Evolutionary conservation across 2,888 invertebrate species (phyloP).

Genomic region (Alitta virens): DNA sequence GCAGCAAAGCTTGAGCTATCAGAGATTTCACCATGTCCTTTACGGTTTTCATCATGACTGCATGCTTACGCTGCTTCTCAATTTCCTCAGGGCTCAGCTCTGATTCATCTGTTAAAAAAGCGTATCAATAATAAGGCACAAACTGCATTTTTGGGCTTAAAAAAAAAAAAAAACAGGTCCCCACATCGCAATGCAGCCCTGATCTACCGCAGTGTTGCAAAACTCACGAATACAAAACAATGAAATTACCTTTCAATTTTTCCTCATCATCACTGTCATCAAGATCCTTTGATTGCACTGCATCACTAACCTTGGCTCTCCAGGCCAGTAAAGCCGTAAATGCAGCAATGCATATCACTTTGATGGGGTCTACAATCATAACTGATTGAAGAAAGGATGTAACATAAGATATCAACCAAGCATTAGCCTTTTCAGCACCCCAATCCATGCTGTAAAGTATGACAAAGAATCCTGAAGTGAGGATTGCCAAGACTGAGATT

Average conservation of each 20-base stretch:
- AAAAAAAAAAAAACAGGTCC: no score
- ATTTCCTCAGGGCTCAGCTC: neutral
- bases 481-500: neutral
- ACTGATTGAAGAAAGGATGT: constrained; percentile 4
- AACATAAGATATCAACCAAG: constrained; percentile 6
- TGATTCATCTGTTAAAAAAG: neutral
- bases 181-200: no score
- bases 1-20: constrained; percentile 1
- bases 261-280: neutral
- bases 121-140: no score
- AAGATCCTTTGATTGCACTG: neutral
- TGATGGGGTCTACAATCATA: constrained; percentile 9
- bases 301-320: neutral
- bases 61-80: constrained; percentile 3
- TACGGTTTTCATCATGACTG: neutral
- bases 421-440: constrained; percentile 9
- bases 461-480: constrained; percentile 7
- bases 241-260: constrained; percentile 1
- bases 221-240: no score
- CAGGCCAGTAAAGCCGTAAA: constrained; percentile 4
- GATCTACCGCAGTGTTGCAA: no score
- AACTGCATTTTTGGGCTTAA: no score
- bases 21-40: constrained; percentile 1
- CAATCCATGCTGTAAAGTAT: constrained; percentile 15
- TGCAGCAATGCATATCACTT: neutral